Base-by-base conservation (phyloP, 2,888 invertebrate species). In the Drosophila austrosaltans region DNA sequence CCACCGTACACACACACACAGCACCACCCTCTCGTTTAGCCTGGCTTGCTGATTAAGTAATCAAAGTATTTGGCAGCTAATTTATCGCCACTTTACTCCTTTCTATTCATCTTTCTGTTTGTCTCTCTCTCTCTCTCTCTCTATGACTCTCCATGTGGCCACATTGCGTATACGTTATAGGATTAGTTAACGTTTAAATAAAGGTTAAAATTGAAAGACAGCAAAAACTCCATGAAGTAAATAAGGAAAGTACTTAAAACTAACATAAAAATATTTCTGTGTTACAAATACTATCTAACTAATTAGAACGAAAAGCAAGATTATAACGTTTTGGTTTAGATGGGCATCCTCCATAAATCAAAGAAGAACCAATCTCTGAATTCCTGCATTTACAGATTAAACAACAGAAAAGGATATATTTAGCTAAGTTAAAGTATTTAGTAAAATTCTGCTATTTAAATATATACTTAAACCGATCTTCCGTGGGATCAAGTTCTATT, bases 51-150 rank as follows among this genome's bases (percentile, higher is more conserved):
- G 85, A 86, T 89, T 86, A 86, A 82, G 89, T 84, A 86, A 89
- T 86, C 89, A 87, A 89, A 86, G 87, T 82, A 85, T 89, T 86
- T 86, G 89, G 82, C 75, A 89, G 89, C 80, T 89, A 89, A 89
- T 86, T 85, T 89, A 86, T 89, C 69, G 89, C 74, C 79, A 67
- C 79, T 68, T 61, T 59, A 53, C 69, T 69, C 68, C 71, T 67
- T 76, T 77, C 75, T 76, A 8, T 22, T 10, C 16, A 10, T 22
- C 8, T 22, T 20, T 20, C 1, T 7, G 16, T 16, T 16, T 42
- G 6, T 44, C 10, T 22, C 3, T 22, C n/a, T n/a, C 40, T 40
- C n/a, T n/a, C n/a, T 40, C 39, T 40, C 4, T 40, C 4, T 40
- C 12, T 40, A 22, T 48, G 48, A 10, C 48, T 48, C 22, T 22